Conservation (phyloP, 2,797 vertebrate species). For the Vipera latastei region DNA sequence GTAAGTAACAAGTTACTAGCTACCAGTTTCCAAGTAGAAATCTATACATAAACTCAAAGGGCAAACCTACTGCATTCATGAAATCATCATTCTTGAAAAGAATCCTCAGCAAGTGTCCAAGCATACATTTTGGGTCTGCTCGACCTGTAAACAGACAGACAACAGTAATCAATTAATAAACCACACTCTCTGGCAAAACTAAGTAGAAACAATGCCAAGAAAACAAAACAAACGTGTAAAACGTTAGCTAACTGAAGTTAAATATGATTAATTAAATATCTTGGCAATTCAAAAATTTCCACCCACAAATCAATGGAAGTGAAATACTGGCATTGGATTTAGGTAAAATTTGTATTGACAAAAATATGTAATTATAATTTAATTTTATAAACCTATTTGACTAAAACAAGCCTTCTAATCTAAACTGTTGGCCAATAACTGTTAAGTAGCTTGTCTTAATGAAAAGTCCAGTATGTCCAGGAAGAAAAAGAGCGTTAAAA, state of each 20-base stretch:
- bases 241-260: not conserved
- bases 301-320: not conserved
- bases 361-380: not conserved
- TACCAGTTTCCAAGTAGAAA: conserved; percentile 14
- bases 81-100: conserved; percentile 99
- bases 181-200: not conserved
- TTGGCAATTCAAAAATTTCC: not conserved
- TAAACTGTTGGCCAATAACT: not conserved
- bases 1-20: not conserved
- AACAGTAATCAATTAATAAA: conserved; percentile 27
- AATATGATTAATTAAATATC: not conserved
- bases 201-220: conserved; percentile 3
- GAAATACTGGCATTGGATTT: not conserved
- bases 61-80: conserved; percentile 92
- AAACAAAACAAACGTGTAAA: not conserved
- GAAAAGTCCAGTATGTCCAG: not conserved
- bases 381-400: not conserved
- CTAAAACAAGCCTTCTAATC: not conserved
- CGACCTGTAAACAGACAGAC: conserved; percentile 78
- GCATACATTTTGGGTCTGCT: conserved; percentile 94
- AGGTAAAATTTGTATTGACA: not conserved
- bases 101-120: conserved; percentile 96
- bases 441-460: not conserved
- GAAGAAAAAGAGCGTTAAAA: not conserved
- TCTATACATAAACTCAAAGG: conserved; percentile 36